Percentiles rank a stretch among this genome's conserved stretches.
Conservation (phyloP, 2,113 vertebrate species). For the Siphamia tubifer region DNA sequence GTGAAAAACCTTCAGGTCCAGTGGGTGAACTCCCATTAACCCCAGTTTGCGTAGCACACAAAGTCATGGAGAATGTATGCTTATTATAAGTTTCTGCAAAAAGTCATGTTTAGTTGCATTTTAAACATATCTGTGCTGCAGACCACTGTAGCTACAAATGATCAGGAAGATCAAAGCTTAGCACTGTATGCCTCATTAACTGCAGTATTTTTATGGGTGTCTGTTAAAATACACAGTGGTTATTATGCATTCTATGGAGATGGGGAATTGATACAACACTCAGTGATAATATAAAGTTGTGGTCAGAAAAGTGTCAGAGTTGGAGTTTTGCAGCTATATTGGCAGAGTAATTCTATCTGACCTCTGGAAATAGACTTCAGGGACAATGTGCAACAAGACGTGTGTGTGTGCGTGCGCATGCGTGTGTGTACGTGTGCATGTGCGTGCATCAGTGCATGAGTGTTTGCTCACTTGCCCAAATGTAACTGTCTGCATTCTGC, state of each 20-base stretch:
- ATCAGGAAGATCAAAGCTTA: constrained; percentile 46
- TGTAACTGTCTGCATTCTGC: constrained; percentile 69
- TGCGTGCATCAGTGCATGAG: background rate
- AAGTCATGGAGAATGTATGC: background rate
- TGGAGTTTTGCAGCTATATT: constrained; percentile 61
- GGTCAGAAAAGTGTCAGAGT: constrained; percentile 56
- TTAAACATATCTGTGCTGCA: constrained; percentile 24
- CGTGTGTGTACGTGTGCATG: background rate
- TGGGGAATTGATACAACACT: constrained; percentile 53
- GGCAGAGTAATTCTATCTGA: constrained; percentile 63
- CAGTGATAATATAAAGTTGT: constrained; percentile 8
- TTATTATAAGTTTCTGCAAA: background rate
- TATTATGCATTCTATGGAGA: constrained; percentile 50
- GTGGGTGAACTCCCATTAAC: constrained; percentile 7
- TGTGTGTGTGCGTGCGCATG: too few relatives aligned
- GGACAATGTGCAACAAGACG: constrained; percentile 64
- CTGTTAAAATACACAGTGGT: constrained; percentile 51
- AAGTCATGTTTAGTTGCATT: background rate
- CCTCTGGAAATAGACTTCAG: constrained; percentile 73
- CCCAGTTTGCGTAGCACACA: background rate
- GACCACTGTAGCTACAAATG: constrained; percentile 1
- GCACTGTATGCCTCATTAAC: constrained; percentile 15
- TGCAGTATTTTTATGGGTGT: constrained; percentile 60
- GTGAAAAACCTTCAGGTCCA: constrained; percentile 22
- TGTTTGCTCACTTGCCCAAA: constrained; percentile 32